Evolutionary conservation across 2,797 vertebrate genomes (phyloP).

Genomic region (Nannoperca australis): DNA sequence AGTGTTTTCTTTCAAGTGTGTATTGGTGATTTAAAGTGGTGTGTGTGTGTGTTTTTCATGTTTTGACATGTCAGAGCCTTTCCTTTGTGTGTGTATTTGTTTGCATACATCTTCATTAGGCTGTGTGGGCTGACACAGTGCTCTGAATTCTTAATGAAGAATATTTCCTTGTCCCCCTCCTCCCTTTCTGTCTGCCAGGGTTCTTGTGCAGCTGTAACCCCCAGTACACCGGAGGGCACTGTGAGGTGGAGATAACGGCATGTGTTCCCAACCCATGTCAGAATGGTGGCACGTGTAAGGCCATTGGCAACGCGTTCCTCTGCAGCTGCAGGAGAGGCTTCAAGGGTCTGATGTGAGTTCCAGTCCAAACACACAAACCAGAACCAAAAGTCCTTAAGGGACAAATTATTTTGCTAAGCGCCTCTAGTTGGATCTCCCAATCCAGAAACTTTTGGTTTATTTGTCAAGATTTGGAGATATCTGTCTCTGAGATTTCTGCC

Average conservation of each 20-base stretch:
- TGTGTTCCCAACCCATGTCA: constrained; percentile 96
- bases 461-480: neutral
- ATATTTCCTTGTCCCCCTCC: neutral
- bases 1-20: neutral
- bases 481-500: neutral
- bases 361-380: constrained; percentile 17
- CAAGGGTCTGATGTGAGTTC: constrained; percentile 93
- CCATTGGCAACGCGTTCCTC: constrained; percentile 93
- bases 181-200: constrained; percentile 79
- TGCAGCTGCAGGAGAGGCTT: constrained; percentile 95
- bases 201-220: constrained; percentile 93
- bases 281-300: constrained; percentile 91
- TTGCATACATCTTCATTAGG: neutral
- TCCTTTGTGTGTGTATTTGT: neutral
- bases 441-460: neutral
- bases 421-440: neutral
- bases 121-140: neutral
- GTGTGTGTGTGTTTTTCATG: neutral
- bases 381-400: neutral
- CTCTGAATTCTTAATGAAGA: constrained; percentile 19
- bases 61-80: neutral
- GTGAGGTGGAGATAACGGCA: constrained; percentile 94
- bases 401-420: neutral
- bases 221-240: constrained; percentile 93
- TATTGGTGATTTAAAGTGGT: neutral